These are phyloP conservation scores for Poeciliopsis paucimaculata DNA, from an alignment of 2,797 vertebrate genomes.

Conservation along the genomic window DNA sequence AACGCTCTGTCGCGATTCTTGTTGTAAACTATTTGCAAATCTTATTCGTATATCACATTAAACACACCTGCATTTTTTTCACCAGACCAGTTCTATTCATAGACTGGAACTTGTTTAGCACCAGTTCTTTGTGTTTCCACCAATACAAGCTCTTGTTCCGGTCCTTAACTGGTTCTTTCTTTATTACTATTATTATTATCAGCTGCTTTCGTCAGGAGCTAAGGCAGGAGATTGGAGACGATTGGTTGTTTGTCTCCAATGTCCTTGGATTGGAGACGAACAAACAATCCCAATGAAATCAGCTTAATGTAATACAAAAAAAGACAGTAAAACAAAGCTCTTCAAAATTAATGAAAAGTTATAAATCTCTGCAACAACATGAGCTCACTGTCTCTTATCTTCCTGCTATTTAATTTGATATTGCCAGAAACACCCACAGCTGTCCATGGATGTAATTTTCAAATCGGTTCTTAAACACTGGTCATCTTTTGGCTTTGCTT, in stretches of 20 bases:
- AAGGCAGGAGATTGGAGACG: not conserved
- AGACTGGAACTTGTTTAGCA: not conserved
- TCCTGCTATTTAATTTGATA: not conserved
- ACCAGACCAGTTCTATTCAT: not conserved
- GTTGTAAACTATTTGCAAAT: not conserved
- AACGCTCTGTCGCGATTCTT: not conserved
- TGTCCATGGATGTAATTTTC: not conserved
- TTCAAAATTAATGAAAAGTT: not conserved
- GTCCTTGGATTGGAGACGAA: not conserved
- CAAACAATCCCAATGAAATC: not conserved
- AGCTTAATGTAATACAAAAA: not conserved
- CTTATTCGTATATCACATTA: not conserved
- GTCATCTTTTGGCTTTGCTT: not conserved
- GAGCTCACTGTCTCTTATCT: not conserved
- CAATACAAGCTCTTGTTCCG: not conserved
- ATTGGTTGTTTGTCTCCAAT: too few relatives aligned
- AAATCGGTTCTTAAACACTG: not conserved
- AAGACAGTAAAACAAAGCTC: not conserved
- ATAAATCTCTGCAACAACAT: not conserved
- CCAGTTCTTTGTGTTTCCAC: not conserved
- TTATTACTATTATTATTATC: too few relatives aligned
- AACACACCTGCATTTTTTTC: not conserved
- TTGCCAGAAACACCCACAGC: not conserved
- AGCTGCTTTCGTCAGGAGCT: not conserved
- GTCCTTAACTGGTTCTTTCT: not conserved